These are phyloP conservation scores for Ceratina calcarata DNA, from an alignment of 1,140 invertebrate genomes.

Conservation along the genomic window DNA sequence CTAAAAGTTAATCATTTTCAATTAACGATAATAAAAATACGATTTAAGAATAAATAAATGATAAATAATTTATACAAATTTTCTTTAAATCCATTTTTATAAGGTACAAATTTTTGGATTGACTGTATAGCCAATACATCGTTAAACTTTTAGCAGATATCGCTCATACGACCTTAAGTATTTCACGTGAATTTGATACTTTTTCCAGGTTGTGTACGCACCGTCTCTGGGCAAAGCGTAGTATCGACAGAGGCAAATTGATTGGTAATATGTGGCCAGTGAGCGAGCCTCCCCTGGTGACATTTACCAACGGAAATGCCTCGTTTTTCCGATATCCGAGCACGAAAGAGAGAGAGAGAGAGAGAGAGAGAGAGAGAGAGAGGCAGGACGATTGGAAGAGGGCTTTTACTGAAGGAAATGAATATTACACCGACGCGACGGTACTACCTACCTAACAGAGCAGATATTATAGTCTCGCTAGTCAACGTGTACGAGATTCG, in stretches of 20 bases:
- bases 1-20: no score
- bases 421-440: slow-evolving; percentile 56
- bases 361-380: no score
- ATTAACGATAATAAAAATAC: no score
- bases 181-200: no score
- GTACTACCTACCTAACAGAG: slow-evolving; percentile 49
- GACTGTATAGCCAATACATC: no score
- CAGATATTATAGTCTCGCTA: slow-evolving; percentile 34
- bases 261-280: slow-evolving; percentile 66
- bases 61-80: no score
- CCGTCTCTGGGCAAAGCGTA: slow-evolving; percentile 10
- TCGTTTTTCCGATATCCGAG: slow-evolving; percentile 64
- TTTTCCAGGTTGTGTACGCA: no score
- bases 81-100: no score
- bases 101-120: no score
- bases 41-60: no score
- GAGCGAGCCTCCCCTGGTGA: slow-evolving; percentile 58
- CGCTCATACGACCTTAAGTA: no score
- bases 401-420: slow-evolving; percentile 64
- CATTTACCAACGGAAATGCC: slow-evolving; percentile 68
- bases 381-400: slow-evolving; percentile 56
- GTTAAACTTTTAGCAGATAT: no score
- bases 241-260: slow-evolving; percentile 68
- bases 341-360: slow-evolving; percentile 46
- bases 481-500: background rate